A percentile compares a stretch with the other conserved stretches of the same genome.
Evolutionary conservation across 1,140 invertebrate species (phyloP).

Genomic region (Thaumetopoea pityocampa): DNA sequence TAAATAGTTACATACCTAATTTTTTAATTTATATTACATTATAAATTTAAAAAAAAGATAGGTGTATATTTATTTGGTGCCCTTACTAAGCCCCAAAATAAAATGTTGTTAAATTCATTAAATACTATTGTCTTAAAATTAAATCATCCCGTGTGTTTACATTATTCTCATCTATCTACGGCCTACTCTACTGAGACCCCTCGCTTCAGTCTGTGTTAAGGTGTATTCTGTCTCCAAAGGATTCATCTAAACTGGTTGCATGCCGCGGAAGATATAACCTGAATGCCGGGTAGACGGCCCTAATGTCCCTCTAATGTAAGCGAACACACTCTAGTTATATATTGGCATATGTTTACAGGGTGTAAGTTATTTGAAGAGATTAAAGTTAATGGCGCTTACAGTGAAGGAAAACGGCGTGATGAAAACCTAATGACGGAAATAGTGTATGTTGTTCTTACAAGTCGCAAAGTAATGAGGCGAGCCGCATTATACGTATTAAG

Average conservation of each 20-base stretch:
- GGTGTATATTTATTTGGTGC: too few species aligned
- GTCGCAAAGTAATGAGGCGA: too few species aligned
- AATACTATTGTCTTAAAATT: neutral
- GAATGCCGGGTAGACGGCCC: constrained; percentile 29
- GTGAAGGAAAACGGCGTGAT: too few species aligned
- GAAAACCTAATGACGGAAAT: too few species aligned
- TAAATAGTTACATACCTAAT: too few species aligned
- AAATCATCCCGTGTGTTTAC: constrained; percentile 23
- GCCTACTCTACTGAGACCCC: constrained; percentile 23
- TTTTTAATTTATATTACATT: too few species aligned
- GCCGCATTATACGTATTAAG: too few species aligned
- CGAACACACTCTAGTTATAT: constrained; percentile 21
- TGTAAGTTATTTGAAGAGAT: too few species aligned
- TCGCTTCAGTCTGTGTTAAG: constrained; percentile 6
- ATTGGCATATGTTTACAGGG: constrained; percentile 4
- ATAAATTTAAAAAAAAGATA: too few species aligned
- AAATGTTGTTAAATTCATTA: neutral
- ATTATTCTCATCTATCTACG: constrained; percentile 28
- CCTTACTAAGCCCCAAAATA: too few species aligned
- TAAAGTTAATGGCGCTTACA: too few species aligned
- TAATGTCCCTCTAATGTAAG: constrained; percentile 43
- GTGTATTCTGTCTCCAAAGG: neutral
- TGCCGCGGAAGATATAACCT: constrained; percentile 32
- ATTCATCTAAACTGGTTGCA: constrained; percentile 4
- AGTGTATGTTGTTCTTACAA: too few species aligned